These are phyloP conservation scores for Atopsyche davidsoni DNA, from an alignment of 1,140 invertebrate genomes.

Conservation along the genomic window DNA sequence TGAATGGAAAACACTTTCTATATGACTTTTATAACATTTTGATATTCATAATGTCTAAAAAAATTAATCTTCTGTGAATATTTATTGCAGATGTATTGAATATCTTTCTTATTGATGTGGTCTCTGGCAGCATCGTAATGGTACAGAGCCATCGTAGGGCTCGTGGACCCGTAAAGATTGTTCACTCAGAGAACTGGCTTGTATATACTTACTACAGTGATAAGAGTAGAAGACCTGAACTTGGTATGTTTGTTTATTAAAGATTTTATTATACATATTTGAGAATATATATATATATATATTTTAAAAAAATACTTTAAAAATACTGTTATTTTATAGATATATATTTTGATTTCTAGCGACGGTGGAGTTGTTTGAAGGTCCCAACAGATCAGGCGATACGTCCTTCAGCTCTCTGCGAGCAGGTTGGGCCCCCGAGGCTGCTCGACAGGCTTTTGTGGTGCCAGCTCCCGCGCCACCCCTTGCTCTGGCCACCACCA, in stretches of 20 bases:
- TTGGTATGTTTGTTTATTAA: conserved; percentile 46
- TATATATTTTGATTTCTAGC: conserved; percentile 40
- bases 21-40: neutral
- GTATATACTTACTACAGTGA: conserved; percentile 94
- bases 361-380: conserved; percentile 93
- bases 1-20: too few relatives aligned
- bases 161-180: conserved; percentile 75
- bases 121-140: conserved; percentile 74
- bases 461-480: conserved; percentile 73
- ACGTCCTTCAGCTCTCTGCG: conserved; percentile 81
- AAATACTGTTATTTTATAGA: conserved; percentile 7
- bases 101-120: conserved; percentile 84
- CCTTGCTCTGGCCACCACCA: conserved; percentile 72
- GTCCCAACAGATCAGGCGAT: conserved; percentile 77
- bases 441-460: conserved; percentile 87
- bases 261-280: conserved; percentile 2
- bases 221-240: conserved; percentile 84
- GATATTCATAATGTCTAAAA: neutral
- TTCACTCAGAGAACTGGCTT: conserved; percentile 97
- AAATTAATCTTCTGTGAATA: conserved; percentile 19
- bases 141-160: conserved; percentile 73
- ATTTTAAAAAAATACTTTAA: neutral
- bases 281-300: conserved; percentile 7
- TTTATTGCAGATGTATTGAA: conserved; percentile 60
- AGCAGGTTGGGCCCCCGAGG: conserved; percentile 63